Evolutionary conservation across 64 coral and sea anemone species (phyloP), one percentile per base, ranked within the genome.

Genomic region (Catalaphyllia jardinei): DNA sequence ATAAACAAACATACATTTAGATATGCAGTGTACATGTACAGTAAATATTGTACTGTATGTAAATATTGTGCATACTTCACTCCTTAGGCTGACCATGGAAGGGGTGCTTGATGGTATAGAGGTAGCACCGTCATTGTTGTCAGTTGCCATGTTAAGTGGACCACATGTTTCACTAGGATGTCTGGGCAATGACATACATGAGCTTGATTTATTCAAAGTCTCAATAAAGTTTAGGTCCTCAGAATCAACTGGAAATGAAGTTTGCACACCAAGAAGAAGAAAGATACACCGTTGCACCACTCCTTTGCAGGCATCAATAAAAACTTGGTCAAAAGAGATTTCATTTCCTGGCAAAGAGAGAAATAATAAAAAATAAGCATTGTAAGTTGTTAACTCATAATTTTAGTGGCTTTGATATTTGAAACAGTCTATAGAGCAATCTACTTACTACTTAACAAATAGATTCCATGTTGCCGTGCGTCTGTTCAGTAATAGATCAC

Each of bases 261-360:
- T 86, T 28, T 89, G 91, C 3, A 98, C 88, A 31, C 91, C 92
- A 87, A 98, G 95, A 20, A 98, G 92, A 24, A 98, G 88, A 64
- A 98, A 98, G n/a, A 98, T 84, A 67, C 95, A 94, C 28, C 95
- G 95, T 29, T 98, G 92, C 17, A 98, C 82, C 8, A 98, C 92
- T 31, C 88, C 89, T 88, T 91, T 94, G 46, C 92, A 98, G 67
- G 92, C 92, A 85, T 94, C 95, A 20, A 73, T 76, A 28, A 98
- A 98, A 16, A 35, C 60, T 60, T 88, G 95, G 50, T 94, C 92
- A 60, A 77, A 77, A 29, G 75, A 72, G 20, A 71, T 10, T 3
- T 94, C 84, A 52, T 31, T 64, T 50, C 51, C 88, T 93, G 75
- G 8, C 29, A 42, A 73, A 57, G 24, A 77, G 67, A 27, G 31